Percentiles rank a stretch among this genome's conserved stretches.
These are phyloP conservation scores for Phragmatobia fuliginosa DNA, from an alignment of 2,888 invertebrate species.

Conservation along the genomic window DNA sequence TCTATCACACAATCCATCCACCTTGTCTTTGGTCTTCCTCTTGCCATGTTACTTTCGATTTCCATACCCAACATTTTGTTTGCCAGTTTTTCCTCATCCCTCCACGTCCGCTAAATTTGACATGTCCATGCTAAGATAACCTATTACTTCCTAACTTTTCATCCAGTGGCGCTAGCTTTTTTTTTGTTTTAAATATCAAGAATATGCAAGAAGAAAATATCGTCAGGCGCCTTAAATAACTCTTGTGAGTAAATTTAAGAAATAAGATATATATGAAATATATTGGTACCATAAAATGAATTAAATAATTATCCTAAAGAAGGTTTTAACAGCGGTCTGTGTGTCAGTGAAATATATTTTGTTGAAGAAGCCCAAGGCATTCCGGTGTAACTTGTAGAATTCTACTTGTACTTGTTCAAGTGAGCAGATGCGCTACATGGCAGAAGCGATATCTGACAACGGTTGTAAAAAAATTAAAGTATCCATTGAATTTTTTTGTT, in stretches of 20 bases:
- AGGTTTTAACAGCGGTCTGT: constrained; percentile 31
- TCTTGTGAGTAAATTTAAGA: neutral
- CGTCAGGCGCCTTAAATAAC: neutral
- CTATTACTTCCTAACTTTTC: too few species aligned
- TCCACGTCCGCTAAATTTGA: too few species aligned
- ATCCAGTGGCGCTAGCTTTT: too few species aligned
- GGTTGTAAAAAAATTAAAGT: constrained; percentile 29
- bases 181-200: neutral
- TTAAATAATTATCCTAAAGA: constrained; percentile 29
- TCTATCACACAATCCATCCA: too few species aligned
- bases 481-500: constrained; percentile 30
- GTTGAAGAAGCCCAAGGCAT: constrained; percentile 70
- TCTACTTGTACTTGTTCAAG: constrained; percentile 47
- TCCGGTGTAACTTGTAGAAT: constrained; percentile 59
- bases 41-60: too few species aligned
- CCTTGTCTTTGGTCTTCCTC: too few species aligned
- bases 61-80: too few species aligned
- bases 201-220: neutral
- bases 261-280: neutral
- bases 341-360: constrained; percentile 55
- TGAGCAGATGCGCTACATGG: constrained; percentile 36
- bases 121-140: too few species aligned
- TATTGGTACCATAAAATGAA: constrained; percentile 7
- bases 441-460: constrained; percentile 38
- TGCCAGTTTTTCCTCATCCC: too few species aligned